Evolutionary conservation across 2,113 vertebrate genomes (phyloP).

Genomic region (Melanostigma gelatinosum): DNA sequence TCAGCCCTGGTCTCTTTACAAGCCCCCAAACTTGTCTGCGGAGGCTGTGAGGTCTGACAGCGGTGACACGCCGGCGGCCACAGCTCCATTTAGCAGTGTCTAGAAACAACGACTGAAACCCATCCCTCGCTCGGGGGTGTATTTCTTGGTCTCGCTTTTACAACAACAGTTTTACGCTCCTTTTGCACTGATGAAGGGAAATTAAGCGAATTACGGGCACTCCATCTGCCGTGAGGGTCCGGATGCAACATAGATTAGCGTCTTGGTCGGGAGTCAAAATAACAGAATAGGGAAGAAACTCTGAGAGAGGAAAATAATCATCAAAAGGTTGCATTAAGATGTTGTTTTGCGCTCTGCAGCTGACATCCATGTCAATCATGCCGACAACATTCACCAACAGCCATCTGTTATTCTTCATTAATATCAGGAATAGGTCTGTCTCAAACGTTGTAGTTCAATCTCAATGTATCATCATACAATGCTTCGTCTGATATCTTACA

Average conservation of each 20-base stretch:
- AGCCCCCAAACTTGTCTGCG: constrained; percentile 34
- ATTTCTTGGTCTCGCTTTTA: constrained; percentile 32
- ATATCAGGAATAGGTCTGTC: not conserved
- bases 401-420: not conserved
- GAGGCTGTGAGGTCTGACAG: constrained; percentile 56
- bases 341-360: not conserved
- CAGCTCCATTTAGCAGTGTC: constrained; percentile 59
- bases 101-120: constrained; percentile 32
- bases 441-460: not conserved
- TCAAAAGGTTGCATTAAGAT: constrained; percentile 40
- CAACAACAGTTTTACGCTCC: constrained; percentile 36
- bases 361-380: constrained; percentile 4
- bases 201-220: constrained; percentile 60
- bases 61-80: constrained; percentile 29
- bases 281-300: constrained; percentile 40
- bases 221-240: constrained; percentile 58
- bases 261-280: constrained; percentile 53
- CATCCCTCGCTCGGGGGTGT: constrained; percentile 17
- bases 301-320: constrained; percentile 38
- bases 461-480: not conserved
- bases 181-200: constrained; percentile 52
- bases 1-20: constrained; percentile 53
- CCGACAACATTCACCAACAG: not conserved
- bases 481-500: not conserved
- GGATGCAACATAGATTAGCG: constrained; percentile 51